Conservation (phyloP, 2,113 vertebrate genomes). For the Solea solea region DNA sequence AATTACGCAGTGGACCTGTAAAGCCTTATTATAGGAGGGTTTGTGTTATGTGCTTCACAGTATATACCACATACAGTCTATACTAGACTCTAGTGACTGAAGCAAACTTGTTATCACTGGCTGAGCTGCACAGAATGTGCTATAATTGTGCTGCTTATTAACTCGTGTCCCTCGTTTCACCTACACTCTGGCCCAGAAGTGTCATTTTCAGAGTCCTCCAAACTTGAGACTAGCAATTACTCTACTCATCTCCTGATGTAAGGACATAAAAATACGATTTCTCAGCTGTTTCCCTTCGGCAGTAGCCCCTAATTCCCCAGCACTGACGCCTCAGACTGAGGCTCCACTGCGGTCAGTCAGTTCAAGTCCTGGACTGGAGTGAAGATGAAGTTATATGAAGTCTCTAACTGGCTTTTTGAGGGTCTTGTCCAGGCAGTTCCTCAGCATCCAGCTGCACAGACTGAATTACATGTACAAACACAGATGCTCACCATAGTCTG, state of each 20-base stretch:
- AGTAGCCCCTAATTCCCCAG: constrained; percentile 18
- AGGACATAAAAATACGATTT: constrained; percentile 36
- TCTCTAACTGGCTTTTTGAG: background rate
- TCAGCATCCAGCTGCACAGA: background rate
- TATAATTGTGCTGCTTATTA: constrained; percentile 60
- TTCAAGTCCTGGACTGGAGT: constrained; percentile 2
- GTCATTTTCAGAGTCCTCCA: constrained; percentile 63
- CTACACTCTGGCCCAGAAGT: constrained; percentile 57
- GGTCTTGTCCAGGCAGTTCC: too few species aligned
- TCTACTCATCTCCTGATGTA: constrained; percentile 28
- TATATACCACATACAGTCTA: background rate
- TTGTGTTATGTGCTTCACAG: background rate
- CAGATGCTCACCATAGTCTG: background rate
- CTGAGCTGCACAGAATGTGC: constrained; percentile 33
- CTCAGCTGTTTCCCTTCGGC: constrained; percentile 34
- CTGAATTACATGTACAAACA: constrained; percentile 9
- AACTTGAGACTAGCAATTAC: constrained; percentile 48
- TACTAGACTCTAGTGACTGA: constrained; percentile 7
- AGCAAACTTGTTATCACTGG: constrained; percentile 17
- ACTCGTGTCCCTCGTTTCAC: constrained; percentile 51
- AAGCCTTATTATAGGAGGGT: too few species aligned
- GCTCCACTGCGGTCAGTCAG: constrained; percentile 15
- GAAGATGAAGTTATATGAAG: constrained; percentile 5
- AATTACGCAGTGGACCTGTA: too few species aligned
- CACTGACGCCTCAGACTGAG: constrained; percentile 11